Evolutionary conservation across 2,888 invertebrate species (phyloP), one percentile per base, ranked within the genome.

Genomic region (Lacanobia oleracea): DNA sequence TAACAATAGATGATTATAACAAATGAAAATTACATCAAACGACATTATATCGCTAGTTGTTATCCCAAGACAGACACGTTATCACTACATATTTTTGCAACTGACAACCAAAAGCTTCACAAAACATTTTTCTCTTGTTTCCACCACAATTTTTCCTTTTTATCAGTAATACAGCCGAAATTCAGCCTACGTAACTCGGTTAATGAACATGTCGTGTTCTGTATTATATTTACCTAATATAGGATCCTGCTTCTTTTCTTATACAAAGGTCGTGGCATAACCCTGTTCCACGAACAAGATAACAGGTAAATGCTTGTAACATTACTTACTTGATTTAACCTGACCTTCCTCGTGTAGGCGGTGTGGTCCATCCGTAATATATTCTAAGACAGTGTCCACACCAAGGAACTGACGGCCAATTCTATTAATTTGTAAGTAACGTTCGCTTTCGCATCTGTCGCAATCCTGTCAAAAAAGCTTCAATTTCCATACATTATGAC

Each of bases 131-230:
- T 12, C 23, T 37, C 12, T 18, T 23, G 12, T 45, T 59, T 23
- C 23, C 33, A 63, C 48, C 9, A 12, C n/a, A n/a, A n/a, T n/a
- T 37, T 7, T 65, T 66, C 53, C 21, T 59, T 75, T 74, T 21
- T 27, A 74, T 53, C 40, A 59, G 18, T 53, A 67, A 53, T 40
- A 53, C 21, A 21, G 16, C n/a, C 27, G 12, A 48, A 27, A 74
- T 60, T 40, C 59, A 53, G 40, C 67, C 16, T 40, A 53, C 4
- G 74, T 59, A 59, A 73, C 74, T 74, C 27, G 23, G 37, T 48
- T 73, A 74, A 74, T 74, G 74, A 73, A 66, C 57, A 74, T 66
- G 53, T 59, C 74, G 40, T 40, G 48, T 53, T 66, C 59, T 66
- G 33, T 60, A 59, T 66, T 74, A 66, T 53, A 66, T 73, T 74